Evolutionary conservation across 1,140 invertebrate genomes (phyloP).

Genomic region (Acromyrmex echinatior): DNA sequence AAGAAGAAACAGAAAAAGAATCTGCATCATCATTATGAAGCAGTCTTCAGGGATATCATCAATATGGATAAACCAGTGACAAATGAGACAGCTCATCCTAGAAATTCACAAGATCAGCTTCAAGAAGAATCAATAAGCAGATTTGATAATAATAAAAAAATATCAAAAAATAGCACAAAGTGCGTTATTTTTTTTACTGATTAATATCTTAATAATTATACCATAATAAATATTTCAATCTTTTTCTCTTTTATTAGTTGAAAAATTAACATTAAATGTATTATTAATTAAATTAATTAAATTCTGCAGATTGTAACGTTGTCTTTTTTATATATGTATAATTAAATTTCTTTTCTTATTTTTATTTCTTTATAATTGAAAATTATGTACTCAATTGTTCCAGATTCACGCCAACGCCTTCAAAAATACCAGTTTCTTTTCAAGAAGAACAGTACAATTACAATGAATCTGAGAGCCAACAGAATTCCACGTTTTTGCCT

Average conservation of each 20-base stretch:
- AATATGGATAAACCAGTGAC: constrained; percentile 80
- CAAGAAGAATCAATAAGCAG: not conserved
- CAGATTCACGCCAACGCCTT: not conserved
- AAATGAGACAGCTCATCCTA: not conserved
- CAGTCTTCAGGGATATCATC: constrained; percentile 76
- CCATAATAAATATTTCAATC: not conserved
- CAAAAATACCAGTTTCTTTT: not conserved
- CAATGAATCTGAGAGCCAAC: not conserved
- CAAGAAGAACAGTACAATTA: not conserved
- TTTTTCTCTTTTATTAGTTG: not conserved
- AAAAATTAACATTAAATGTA: constrained; percentile 2
- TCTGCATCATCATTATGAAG: constrained; percentile 81
- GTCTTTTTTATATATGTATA: not conserved
- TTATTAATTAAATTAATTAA: not conserved
- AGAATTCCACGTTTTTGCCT: not conserved
- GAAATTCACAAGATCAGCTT: not conserved
- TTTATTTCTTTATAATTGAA: not conserved
- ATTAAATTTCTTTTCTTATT: not conserved
- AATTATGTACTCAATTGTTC: not conserved
- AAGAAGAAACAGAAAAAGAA: constrained; percentile 80
- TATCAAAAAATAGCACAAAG: constrained; percentile 7
- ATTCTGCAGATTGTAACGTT: not conserved
- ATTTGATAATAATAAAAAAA: constrained; percentile 10
- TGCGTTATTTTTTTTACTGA: constrained; percentile 28
- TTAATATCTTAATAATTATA: not conserved